Evolutionary conservation across 2,797 vertebrate genomes (phyloP).

Genomic region (Lophius americanus): DNA sequence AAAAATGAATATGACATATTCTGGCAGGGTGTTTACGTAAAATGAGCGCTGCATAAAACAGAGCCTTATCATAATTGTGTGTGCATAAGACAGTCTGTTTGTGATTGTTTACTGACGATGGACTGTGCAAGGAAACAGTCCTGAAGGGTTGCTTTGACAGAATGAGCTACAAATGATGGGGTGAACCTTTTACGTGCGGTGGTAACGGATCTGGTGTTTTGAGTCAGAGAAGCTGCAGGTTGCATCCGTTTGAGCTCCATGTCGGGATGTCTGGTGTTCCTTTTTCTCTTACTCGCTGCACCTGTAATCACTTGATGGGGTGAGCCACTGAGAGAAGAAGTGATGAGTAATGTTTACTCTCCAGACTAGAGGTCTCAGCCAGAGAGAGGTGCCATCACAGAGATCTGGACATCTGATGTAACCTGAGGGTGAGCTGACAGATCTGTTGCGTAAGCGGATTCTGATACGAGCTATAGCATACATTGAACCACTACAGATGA

Average conservation of each 20-base stretch:
- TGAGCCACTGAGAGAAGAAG: slow-evolving; percentile 35
- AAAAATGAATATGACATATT: slow-evolving; percentile 42
- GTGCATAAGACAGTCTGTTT: slow-evolving; percentile 44
- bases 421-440: slow-evolving; percentile 29
- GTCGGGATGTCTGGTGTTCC: slow-evolving; percentile 35
- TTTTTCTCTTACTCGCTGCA: slow-evolving; percentile 42
- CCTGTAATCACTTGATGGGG: slow-evolving; percentile 58
- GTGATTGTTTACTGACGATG: slow-evolving; percentile 51
- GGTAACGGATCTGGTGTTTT: neutral
- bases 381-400: slow-evolving; percentile 18
- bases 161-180: slow-evolving; percentile 21
- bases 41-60: slow-evolving; percentile 32
- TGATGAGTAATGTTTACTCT: slow-evolving; percentile 62
- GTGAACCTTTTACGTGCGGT: neutral
- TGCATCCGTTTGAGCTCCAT: slow-evolving; percentile 17
- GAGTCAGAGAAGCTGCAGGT: slow-evolving; percentile 11
- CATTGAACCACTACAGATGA: neutral
- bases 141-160: slow-evolving; percentile 40
- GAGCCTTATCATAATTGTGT: slow-evolving; percentile 48
- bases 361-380: slow-evolving; percentile 11
- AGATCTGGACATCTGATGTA: slow-evolving; percentile 33
- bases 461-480: neutral
- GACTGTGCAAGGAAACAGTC: slow-evolving; percentile 27
- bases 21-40: slow-evolving; percentile 47
- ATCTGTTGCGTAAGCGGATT: slow-evolving; percentile 31